Base-by-base conservation (phyloP, 2,888 invertebrate genomes). In the Globia sparganii region DNA sequence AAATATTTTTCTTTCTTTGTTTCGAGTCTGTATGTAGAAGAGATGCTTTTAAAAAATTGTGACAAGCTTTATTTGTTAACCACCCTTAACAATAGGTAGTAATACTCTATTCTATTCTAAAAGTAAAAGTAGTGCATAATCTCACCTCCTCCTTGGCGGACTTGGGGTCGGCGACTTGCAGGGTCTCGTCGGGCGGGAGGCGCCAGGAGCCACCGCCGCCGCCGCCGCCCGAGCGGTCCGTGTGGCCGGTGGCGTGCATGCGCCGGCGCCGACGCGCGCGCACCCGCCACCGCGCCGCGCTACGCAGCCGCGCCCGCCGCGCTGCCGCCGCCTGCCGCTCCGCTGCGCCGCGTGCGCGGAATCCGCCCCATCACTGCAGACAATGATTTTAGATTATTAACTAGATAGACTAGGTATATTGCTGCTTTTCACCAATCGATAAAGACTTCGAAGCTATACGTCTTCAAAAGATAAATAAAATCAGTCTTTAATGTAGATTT, bases 171-270 rank as follows among this genome's bases (percentile, higher is more conserved):
- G 98, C 98, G 95, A 99, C 98, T 97, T 98, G 98, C 90, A 99
- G 97, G 90, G 98, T 98, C 97, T 99, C 98, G 97, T 99, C 99
- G 94, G 98, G 98, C 96, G 98, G 98, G 96, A 98, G 97, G 96
- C 98, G 98, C 99, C 99, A 99, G 95, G 98, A 98, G 95, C 97
- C 97, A 88, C 96, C 96, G 94, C 97, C 97, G 95, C 96, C 97
- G 95, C 96, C 97, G 94, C 97, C 97, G 95, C 97, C 97, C 97
- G 98, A 98, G 97, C 98, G 98, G 97, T 98, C 98, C 96, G 98
- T 97, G 97, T 98, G 97, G 96, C 98, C 98, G 97, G 98, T 98
- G 97, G 98, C 98, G 98, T 98, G 98, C 98, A 98, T 99, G 97
- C 97, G 97, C 97, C 95, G 96, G 96, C 96, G 95, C 95, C 95